Evolutionary conservation across 2,797 vertebrate genomes (phyloP), one percentile per base, ranked within the genome.

Genomic region (Erithacus rubecula): DNA sequence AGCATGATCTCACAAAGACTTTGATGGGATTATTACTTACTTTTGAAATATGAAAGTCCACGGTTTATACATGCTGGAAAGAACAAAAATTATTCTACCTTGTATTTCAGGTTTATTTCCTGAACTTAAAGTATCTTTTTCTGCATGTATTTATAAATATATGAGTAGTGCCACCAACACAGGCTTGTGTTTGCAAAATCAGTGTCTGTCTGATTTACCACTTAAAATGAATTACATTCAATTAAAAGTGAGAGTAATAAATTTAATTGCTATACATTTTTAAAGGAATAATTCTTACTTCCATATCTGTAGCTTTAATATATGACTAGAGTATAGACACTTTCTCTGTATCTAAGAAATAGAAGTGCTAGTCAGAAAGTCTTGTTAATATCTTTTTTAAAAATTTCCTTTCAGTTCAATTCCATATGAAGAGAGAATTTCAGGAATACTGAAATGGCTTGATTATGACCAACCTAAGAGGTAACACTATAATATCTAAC

Each of bases 391-490:
- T 24, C 0, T 41, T 36, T 41, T 43, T 13, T 34, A 15, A 13
- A 23, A 46, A 46, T 34, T 23, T 41, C 8, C 20, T n/a, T 87
- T 36, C 93, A 99, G 99, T 52, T 89, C 23, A 0, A 5, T 98
- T 64, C 0, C 72, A 5, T 99, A 98, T 95, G 98, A 98, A 95
- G 11, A 92, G 32, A 98, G 99, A 93, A 92, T 99, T 93, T 82
- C 85, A 23, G 97, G 94, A 8, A 1, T 99, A 85, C 72, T 99
- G 23, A 59, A 98, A 6, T 99, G 99, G 99, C 96, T 99, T 77
- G 96, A 97, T 97, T 97, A 99, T 77, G 96, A 98, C 46, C 88
- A 98, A 37, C 90, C 89, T 82, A 29, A 98, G 91, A 99, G 99
- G 99, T 99, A 98, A 94, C 5, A 7, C 7, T 62, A 5, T 76